Evolutionary conservation across 1,140 invertebrate genomes (phyloP), one percentile per base, ranked within the genome.

Genomic region (Cecropterus lyciades): DNA sequence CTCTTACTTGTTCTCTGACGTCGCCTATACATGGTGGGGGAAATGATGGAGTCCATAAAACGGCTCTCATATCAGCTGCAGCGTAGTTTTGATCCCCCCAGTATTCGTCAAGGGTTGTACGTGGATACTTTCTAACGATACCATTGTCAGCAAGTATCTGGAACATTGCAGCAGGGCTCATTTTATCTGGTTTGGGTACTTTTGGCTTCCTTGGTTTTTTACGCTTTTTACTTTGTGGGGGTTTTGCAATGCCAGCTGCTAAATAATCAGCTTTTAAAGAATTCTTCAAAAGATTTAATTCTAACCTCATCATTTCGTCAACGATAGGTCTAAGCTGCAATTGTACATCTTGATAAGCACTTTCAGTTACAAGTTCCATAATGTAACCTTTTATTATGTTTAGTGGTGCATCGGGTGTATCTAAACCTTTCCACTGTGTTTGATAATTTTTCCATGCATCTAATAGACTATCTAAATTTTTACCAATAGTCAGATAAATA

Each of bases 291-390:
- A 87, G 42, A 30, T 77, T 80, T 42, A 89, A 68, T 65, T 92
- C 89, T 46, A 88, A 56, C 65, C 80, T 80, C 89, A 92, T 92
- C 67, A 87, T 80, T 63, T 92, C 89, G 72, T 92, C 89, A 5
- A 89, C 85, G 37, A 91, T 81, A 15, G 86, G 82, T 48, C 89
- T 74, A 16, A 92, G 63, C 67, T 89, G 46, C 13, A 85, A 62
- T 55, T 92, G 78, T 14, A 84, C 49, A 20, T 88, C 78, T 67
- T 84, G 57, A 67, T 89, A 89, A 10, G 77, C 83, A 60, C 73
- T 72, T 84, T 86, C 86, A 13, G 79, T 88, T 11, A 92, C 67
- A 6, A 92, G 57, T 62, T 81, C 53, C 65, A 70, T 80, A 13
- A 92, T 82, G 65, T 81, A 83, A 11, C 89, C 87, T 70, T 76